Conservation (phyloP, 2,797 vertebrate species). For the Acrocephalus scirpaceus region DNA sequence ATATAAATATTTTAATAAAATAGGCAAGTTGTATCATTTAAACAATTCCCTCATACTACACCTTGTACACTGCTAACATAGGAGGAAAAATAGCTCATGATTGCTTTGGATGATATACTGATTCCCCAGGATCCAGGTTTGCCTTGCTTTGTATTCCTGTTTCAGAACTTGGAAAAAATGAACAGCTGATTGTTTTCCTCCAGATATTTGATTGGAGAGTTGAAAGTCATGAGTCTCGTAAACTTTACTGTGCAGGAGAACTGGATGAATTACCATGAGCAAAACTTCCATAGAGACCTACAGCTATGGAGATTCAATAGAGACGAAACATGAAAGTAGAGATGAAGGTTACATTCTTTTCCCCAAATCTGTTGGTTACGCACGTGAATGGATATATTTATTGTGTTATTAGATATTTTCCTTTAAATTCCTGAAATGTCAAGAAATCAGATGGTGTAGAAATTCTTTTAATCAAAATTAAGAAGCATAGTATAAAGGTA, state of each 20-base stretch:
- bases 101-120: background rate
- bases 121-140: background rate
- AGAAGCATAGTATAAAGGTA: background rate
- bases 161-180: background rate
- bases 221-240: background rate
- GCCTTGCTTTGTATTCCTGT: background rate
- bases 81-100: background rate
- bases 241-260: background rate
- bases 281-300: background rate
- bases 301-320: background rate
- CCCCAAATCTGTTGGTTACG: background rate
- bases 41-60: background rate
- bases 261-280: background rate
- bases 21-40: background rate
- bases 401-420: background rate
- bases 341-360: background rate
- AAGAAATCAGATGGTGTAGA: background rate
- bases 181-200: background rate
- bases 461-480: background rate
- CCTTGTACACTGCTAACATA: background rate
- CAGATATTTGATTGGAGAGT: background rate
- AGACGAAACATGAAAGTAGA: background rate
- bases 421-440: background rate
- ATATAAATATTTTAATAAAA: background rate
- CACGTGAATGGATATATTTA: background rate